phyloP scores from a whole-genome alignment of 23 tunicate genomes.

The Phallusia fumigata region DNA sequence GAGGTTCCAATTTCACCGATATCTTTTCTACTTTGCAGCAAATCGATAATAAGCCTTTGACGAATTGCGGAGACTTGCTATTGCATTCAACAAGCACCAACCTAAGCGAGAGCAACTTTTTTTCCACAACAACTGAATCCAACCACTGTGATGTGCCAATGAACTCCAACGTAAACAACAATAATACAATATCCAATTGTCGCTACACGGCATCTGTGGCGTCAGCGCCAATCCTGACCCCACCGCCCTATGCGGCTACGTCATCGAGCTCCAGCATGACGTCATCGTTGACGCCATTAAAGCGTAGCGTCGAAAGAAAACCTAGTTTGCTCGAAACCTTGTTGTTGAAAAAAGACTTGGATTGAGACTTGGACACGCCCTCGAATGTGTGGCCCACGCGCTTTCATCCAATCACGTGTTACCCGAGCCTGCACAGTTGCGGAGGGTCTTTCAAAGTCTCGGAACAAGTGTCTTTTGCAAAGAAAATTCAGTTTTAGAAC shows the following conservation, averaged over 20 bases:
- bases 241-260: neutral
- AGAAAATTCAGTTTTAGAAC: too few relatives aligned
- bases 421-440: neutral
- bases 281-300: neutral
- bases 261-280: neutral
- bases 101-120: neutral
- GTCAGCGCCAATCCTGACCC: slow-evolving; percentile 3
- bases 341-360: slow-evolving; percentile 4
- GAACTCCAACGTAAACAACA: slow-evolving; percentile 15
- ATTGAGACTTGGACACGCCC: neutral
- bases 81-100: neutral
- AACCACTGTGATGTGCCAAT: slow-evolving; percentile 10
- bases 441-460: too few relatives aligned
- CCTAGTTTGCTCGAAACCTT: slow-evolving; percentile 9
- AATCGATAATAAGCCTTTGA: too few relatives aligned
- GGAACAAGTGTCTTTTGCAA: too few relatives aligned
- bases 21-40: too few relatives aligned
- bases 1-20: too few relatives aligned
- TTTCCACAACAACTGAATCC: neutral
- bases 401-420: neutral
- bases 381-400: neutral
- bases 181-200: neutral
- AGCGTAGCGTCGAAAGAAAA: neutral
- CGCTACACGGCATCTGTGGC: slow-evolving; percentile 18
- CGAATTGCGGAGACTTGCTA: too few relatives aligned